phyloP scores from a whole-genome alignment of 2,888 invertebrate species.

The Lumbricus terrestris region DNA sequence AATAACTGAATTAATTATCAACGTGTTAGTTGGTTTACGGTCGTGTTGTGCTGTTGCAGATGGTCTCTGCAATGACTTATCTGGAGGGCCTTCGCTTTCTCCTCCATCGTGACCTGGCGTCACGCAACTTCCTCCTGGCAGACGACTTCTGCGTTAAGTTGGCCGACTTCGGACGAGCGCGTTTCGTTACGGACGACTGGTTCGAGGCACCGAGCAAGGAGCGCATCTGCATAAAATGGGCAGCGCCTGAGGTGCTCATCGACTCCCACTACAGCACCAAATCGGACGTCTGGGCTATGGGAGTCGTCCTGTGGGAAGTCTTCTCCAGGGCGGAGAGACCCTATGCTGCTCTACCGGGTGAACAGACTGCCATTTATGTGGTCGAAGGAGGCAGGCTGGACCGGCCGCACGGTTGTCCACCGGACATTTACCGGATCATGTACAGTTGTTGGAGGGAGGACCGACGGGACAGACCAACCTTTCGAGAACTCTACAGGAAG shows the following conservation, averaged over 20 bases:
- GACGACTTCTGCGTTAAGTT: constrained; percentile 40
- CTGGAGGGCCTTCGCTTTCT: constrained; percentile 38
- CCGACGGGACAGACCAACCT: constrained; percentile 38
- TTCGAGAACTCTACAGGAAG: constrained; percentile 35
- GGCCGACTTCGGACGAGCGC: constrained; percentile 40
- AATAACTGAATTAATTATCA: no score
- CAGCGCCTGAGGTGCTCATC: constrained; percentile 41
- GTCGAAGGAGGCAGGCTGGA: constrained; percentile 40
- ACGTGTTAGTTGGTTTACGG: no score
- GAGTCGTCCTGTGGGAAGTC: constrained; percentile 42
- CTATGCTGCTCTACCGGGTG: constrained; percentile 35
- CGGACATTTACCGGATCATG: constrained; percentile 39
- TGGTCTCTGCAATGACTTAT: constrained; percentile 39
- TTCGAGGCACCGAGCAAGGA: constrained; percentile 38
- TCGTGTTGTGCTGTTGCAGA: constrained; percentile 14
- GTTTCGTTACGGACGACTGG: constrained; percentile 39
- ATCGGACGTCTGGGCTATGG: constrained; percentile 42
- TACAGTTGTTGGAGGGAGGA: constrained; percentile 39
- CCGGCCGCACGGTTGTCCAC: constrained; percentile 39
- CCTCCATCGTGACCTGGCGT: constrained; percentile 41
- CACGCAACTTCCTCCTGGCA: constrained; percentile 39
- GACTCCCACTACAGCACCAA: constrained; percentile 41
- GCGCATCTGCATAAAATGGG: constrained; percentile 40
- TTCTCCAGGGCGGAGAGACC: constrained; percentile 40
- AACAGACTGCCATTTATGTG: constrained; percentile 40